A percentile compares a stretch with the other conserved stretches of the same genome.
Evolutionary conservation across 2,888 invertebrate genomes (phyloP).

Genomic region (Chalcosyrphus nemorum): DNA sequence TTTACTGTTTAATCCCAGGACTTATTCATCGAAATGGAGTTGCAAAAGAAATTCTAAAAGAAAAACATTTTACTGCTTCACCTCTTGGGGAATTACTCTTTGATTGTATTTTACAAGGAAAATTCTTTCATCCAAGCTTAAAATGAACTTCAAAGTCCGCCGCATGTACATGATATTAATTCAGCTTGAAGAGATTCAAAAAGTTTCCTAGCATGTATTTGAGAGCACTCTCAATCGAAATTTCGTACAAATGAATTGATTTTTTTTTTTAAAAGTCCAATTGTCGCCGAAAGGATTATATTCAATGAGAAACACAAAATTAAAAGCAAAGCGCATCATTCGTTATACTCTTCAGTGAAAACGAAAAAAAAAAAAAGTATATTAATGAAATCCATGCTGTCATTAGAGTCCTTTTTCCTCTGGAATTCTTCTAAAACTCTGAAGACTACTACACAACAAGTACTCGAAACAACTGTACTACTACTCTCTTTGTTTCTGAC

Average conservation of each 20-base stretch:
- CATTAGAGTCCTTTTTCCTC: not conserved
- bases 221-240: not conserved
- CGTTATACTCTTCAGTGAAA: conserved; percentile 24
- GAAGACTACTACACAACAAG: not conserved
- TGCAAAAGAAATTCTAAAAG: not conserved
- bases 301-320: not conserved
- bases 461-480: not conserved
- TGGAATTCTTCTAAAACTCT: no score
- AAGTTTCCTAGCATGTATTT: not conserved
- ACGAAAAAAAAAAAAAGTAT: no score
- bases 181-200: not conserved
- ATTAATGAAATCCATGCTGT: conserved; percentile 15
- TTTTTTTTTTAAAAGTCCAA: no score
- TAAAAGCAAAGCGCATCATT: conserved; percentile 10
- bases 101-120: not conserved
- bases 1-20: not conserved
- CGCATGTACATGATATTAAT: not conserved
- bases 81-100: not conserved
- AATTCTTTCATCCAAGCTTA: not conserved
- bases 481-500: not conserved
- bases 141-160: not conserved
- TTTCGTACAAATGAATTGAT: conserved; percentile 6
- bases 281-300: conserved; percentile 3
- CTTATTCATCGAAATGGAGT: not conserved
- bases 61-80: not conserved